Evolutionary conservation across 2,888 invertebrate genomes (phyloP), one percentile per base, ranked within the genome.

Genomic region (Cryptocheilus praepositus): DNA sequence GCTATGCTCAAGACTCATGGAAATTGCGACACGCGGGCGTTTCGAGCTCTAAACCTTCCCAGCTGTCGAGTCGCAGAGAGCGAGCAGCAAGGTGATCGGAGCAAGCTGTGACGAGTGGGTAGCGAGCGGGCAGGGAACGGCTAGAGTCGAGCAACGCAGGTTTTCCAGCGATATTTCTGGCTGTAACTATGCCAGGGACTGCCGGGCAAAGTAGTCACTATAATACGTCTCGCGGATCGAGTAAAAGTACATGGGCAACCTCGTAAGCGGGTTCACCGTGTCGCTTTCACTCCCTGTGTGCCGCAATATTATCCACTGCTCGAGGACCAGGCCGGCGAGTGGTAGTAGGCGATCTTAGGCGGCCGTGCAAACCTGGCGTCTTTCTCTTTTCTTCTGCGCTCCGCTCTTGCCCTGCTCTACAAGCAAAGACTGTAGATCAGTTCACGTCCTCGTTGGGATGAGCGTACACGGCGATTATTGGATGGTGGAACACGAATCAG

Each of bases 101-200:
- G 36, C 36, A 1, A 36, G 36, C 36, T 36, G 11, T 1, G 58
- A 71, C 74, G 76, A 79, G 56, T 59, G 71, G 73, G 61, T 45
- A 73, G 63, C 64, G 54, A 49, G 15, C 49, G 49, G 11, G 1
- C 11, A 7, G 13, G 11, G 53, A 53, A 13, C 22, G 8, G 36
- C 2, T 25, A 36, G 51, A 51, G 21, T 22, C 43, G 57, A 45
- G 57, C 59, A n/a, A 15, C 21, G 56, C 71, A 70, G 73, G 79
- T 81, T 83, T 83, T 82, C 82, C 82, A 83, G 76, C 79, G 80
- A 80, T 80, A 80, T 84, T 79, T 83, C 81, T 79, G 82, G 76
- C 78, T 77, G 75, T 81, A 84, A 82, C 83, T 84, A 80, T 83
- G 83, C 83, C 84, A 83, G 83, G 84, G 83, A 82, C 83, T 84